These are phyloP conservation scores for Engraulis encrasicolus DNA, from an alignment of 2,113 vertebrate genomes.

Conservation along the genomic window DNA sequence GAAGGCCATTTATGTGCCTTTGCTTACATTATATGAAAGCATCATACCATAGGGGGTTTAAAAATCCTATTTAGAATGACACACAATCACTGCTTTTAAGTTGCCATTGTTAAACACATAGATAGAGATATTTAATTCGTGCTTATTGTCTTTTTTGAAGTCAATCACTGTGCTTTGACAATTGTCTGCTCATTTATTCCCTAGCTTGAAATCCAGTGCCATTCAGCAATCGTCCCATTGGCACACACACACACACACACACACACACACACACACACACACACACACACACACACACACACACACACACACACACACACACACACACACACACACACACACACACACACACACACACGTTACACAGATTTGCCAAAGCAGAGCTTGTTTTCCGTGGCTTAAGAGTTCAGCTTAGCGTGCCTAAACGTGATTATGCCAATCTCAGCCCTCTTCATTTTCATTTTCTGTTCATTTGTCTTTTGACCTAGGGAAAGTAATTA, in stretches of 20 bases:
- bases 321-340: no score
- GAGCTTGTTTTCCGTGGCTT: neutral
- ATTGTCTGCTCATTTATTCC: neutral
- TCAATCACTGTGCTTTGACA: neutral
- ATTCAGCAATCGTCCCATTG: neutral
- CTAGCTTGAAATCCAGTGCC: neutral
- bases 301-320: no score
- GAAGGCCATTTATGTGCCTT: neutral
- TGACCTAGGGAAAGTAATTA: neutral
- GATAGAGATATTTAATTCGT: neutral
- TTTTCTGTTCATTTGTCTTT: neutral
- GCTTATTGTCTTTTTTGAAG: neutral
- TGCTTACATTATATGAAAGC: neutral
- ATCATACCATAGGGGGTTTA: neutral
- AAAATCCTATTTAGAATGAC: neutral
- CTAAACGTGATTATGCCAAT: neutral
- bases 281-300: no score
- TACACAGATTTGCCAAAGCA: neutral
- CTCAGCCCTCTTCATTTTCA: neutral
- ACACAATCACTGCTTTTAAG: neutral
- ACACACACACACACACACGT: no score
- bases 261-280: no score
- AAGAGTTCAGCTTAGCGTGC: neutral
- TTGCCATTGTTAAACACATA: neutral
- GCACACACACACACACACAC: neutral